phyloP scores from a whole-genome alignment of 2,113 vertebrate species.

The Mastomys coucha region DNA sequence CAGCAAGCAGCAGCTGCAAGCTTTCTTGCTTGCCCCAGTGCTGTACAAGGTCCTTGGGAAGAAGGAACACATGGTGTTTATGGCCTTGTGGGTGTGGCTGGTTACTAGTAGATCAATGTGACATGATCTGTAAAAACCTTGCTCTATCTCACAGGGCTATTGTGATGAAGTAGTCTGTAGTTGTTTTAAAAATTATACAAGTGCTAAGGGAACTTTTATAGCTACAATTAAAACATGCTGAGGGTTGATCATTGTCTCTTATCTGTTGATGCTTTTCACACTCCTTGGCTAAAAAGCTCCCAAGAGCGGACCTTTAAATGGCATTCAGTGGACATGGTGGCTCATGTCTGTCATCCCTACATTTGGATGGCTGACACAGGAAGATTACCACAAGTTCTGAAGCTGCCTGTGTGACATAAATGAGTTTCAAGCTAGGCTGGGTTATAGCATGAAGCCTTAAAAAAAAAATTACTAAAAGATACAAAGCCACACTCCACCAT shows the following conservation, averaged over 20 bases:
- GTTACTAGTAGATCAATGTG: background rate
- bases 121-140: background rate
- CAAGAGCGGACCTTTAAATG: background rate
- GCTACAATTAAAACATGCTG: slow-evolving; percentile 31
- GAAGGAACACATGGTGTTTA: slow-evolving; percentile 53
- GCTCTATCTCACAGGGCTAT: background rate
- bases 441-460: background rate
- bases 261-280: background rate
- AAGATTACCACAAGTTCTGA: background rate
- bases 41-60: background rate
- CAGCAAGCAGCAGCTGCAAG: slow-evolving; percentile 57
- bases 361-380: background rate
- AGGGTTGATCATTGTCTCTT: background rate
- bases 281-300: slow-evolving; percentile 1
- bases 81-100: background rate
- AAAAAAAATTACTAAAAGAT: background rate
- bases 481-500: background rate
- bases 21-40: background rate
- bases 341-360: background rate
- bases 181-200: slow-evolving; percentile 50
- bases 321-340: background rate
- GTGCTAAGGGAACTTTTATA: slow-evolving; percentile 43
- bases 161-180: background rate
- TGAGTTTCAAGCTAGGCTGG: background rate
- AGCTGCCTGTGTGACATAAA: background rate